phyloP scores from a whole-genome alignment of 1,140 invertebrate genomes.

The Cotesia typhae region DNA sequence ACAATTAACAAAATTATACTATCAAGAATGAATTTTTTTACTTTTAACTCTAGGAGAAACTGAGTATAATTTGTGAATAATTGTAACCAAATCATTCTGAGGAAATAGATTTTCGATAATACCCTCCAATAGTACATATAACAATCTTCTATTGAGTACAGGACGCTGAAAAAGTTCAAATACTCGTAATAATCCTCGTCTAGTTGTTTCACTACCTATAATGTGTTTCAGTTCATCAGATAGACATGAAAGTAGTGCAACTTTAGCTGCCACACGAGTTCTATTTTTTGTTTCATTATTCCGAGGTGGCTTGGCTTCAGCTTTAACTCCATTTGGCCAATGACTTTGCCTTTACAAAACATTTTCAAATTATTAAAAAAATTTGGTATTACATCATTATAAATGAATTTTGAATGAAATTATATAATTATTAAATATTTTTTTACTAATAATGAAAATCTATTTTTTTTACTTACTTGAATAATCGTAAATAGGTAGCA shows the following conservation, averaged over 20 bases:
- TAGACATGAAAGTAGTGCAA: conserved; percentile 78
- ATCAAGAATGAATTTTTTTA: conserved; percentile 55
- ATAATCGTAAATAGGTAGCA: conserved; percentile 84
- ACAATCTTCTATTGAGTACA: conserved; percentile 83
- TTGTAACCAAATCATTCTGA: conserved; percentile 72
- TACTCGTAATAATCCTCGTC: conserved; percentile 85
- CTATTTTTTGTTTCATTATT: conserved; percentile 79
- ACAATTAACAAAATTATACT: conserved; percentile 29
- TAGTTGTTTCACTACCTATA: conserved; percentile 89
- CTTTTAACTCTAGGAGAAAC: conserved; percentile 63
- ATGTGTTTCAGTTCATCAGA: conserved; percentile 90
- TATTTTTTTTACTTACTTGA: conserved; percentile 73
- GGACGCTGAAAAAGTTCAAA: conserved; percentile 90
- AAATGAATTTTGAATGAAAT: neutral
- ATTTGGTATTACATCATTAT: conserved; percentile 25
- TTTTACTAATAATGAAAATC: too few relatives aligned
- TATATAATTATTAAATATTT: too few relatives aligned
- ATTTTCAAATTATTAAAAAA: conserved; percentile 22
- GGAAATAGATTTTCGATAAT: conserved; percentile 81
- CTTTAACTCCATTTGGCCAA: conserved; percentile 80
- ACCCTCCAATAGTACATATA: conserved; percentile 89
- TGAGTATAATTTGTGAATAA: conserved; percentile 75
- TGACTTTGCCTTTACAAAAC: conserved; percentile 72
- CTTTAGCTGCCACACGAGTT: conserved; percentile 86
- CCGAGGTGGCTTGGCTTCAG: conserved; percentile 71